Base-by-base conservation (phyloP, 64 coral and sea anemone species). In the Stichodactyla helianthus region DNA sequence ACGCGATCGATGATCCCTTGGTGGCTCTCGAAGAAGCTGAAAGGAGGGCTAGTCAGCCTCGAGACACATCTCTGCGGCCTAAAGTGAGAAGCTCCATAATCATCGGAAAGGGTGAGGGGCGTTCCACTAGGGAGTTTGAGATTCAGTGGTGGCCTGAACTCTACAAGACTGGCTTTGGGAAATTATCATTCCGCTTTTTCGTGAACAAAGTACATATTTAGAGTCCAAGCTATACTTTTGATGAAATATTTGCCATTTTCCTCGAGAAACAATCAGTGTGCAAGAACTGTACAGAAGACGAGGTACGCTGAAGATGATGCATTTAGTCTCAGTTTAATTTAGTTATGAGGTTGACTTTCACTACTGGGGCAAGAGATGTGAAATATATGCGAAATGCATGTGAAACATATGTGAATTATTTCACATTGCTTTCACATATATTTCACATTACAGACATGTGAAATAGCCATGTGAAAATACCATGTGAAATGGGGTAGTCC, bases 121-220 rank as follows among this genome's bases (percentile, higher is more conserved):
- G 78, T 20, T 54, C 50, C 4, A 81, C 0, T 9, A 81, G 78
- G 50, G 78, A 81, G 50, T 81, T 81, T 52, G 78, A 81, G 16
- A 54, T 81, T 51, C 78, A 81, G 50, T 81, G 78, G 78, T 81
- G 78, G 78, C 78, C 78, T 22, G 52, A 81, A 54, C 50, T 81
- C 6, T 81, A 81, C 26, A 81, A 81, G 26, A 81, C 78, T 54
- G 17, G 17, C 17, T 81, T 81, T 81, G 78, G 78, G 1, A 81
- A 81, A 16, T 54, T 81, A 54, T 81, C 78, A 13, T 81, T 81
- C 17, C 78, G 78, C 26, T 53, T 81, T n/a, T 81, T 81, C 20
- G 50, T 81, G 6, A 81, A 54, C 16, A 81, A 81, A 14, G 52
- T 81, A 0, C 78, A 81, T 81, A 9, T 81, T 51, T 81, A 81